Evolutionary conservation across 2,888 invertebrate genomes (phyloP).

Genomic region (Cyclophora albipunctata): DNA sequence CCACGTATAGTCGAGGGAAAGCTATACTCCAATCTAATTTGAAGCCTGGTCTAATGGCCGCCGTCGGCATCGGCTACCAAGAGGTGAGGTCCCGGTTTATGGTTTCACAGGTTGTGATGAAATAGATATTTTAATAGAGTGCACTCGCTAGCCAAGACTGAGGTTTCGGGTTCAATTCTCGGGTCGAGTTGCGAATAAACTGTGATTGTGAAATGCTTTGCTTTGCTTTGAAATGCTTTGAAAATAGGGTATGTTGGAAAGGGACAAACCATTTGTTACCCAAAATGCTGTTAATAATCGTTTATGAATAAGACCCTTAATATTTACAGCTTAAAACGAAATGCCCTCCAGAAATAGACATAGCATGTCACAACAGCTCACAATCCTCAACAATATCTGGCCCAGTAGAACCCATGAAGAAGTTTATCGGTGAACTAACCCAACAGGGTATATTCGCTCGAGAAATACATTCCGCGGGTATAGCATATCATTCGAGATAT

Average conservation of each 20-base stretch:
- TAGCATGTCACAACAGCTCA: conserved; percentile 84
- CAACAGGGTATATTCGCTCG: conserved; percentile 15
- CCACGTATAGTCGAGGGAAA: conserved; percentile 85
- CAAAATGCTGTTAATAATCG: no score
- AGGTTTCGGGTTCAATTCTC: no score
- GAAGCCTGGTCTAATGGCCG: conserved; percentile 89
- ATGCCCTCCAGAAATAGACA: conserved; percentile 76
- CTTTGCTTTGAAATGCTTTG: no score
- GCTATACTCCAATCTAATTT: conserved; percentile 78
- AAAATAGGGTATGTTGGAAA: no score
- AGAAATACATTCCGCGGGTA: conserved; percentile 78
- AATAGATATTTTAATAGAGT: no score
- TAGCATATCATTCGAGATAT: conserved; percentile 91
- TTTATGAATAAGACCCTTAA: no score
- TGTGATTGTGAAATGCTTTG: no score
- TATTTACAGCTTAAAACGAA: no score
- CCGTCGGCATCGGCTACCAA: conserved; percentile 80
- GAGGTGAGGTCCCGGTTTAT: conserved; percentile 35
- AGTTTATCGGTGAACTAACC: conserved; percentile 50
- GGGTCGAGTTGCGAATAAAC: no score
- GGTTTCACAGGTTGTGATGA: no score
- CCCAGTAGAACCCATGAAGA: conserved; percentile 71
- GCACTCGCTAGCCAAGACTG: no score
- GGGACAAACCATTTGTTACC: no score
- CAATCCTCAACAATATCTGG: conserved; percentile 84